Base-by-base conservation (phyloP, 2,113 vertebrate species). In the Dendropsophus ebraccatus region DNA sequence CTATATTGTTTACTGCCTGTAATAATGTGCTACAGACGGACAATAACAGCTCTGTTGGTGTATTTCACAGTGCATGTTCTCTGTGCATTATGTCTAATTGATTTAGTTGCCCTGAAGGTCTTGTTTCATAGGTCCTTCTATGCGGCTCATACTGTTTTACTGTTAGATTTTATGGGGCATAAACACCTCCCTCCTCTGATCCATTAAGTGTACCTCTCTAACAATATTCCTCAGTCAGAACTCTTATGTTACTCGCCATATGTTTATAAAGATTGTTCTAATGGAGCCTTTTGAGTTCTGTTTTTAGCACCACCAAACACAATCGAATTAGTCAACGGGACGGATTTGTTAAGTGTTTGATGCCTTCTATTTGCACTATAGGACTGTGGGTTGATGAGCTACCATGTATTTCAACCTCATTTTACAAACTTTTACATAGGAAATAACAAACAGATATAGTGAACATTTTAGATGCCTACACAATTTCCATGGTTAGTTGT, bases 111-210 rank as follows among this genome's bases (percentile, higher is more conserved):
- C 74, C 62, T 85, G 35, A 69, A 85, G 84, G 74, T 85, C 75
- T 85, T 70, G 76, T 65, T 85, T 85, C 75, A 85, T 79, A 45
- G 75, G 54, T 79, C 54, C 82, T 79, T 69, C 73, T 70, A 70
- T 85, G 84, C 58, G 37, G 83, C 47, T 62, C 75, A 16, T 79
- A 79, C 58, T 79, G 84, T 79, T 85, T 85, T 79, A 85, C 45
- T 60, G 75, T 85, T 67, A 69, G 74, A 69, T 79, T 85, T 85
- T 85, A 85, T 85, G 75, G 84, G 76, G 30, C 84, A 85, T 85
- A 85, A 85, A 85, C 75, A 85, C 84, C 84, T 83, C 60, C 84
- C 58, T 85, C 60, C 60, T 85, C 84, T 79, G 74, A 85, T 79
- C 84, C 84, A 85, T 79, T 85, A 85, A 79, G 83, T 78, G 56